Percentiles rank a stretch among this genome's conserved stretches.
Conservation (phyloP, 1,140 invertebrate species). For the Neuroterus valhalla region DNA sequence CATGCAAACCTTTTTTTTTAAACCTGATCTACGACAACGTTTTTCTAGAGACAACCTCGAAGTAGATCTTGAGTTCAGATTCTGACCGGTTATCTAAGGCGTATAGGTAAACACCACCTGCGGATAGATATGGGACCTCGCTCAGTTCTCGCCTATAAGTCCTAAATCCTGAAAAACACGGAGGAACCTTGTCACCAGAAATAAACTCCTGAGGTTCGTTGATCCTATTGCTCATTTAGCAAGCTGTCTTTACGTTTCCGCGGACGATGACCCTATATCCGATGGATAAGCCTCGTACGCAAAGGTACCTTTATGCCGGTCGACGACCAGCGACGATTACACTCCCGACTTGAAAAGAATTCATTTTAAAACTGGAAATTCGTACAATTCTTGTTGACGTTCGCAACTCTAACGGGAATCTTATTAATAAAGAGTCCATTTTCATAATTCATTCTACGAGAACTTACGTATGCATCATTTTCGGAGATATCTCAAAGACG, state of each 20-base stretch:
- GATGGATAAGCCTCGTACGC: constrained; percentile 49
- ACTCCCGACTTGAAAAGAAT: constrained; percentile 36
- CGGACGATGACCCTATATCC: constrained; percentile 55
- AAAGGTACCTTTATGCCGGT: constrained; percentile 40
- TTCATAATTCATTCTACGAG: neutral
- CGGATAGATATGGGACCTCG: neutral
- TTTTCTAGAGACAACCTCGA: neutral
- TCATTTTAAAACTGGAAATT: constrained; percentile 50
- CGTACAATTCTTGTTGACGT: constrained; percentile 7
- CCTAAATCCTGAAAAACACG: constrained; percentile 48
- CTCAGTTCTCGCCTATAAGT: constrained; percentile 32
- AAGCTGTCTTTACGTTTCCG: constrained; percentile 51
- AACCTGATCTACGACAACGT: constrained; percentile 15
- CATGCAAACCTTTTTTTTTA: neutral
- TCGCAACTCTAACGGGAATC: neutral
- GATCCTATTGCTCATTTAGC: constrained; percentile 57
- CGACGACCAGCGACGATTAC: constrained; percentile 40
- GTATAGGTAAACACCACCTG: constrained; percentile 38
- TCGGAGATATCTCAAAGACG: neutral
- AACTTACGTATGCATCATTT: neutral
- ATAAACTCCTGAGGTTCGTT: constrained; percentile 54
- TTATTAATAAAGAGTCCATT: neutral
- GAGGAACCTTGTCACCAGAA: constrained; percentile 46
- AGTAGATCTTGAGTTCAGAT: neutral
- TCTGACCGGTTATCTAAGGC: neutral